Evolutionary conservation across 2,888 invertebrate species (phyloP).

Genomic region (Orchestes rusci): DNA sequence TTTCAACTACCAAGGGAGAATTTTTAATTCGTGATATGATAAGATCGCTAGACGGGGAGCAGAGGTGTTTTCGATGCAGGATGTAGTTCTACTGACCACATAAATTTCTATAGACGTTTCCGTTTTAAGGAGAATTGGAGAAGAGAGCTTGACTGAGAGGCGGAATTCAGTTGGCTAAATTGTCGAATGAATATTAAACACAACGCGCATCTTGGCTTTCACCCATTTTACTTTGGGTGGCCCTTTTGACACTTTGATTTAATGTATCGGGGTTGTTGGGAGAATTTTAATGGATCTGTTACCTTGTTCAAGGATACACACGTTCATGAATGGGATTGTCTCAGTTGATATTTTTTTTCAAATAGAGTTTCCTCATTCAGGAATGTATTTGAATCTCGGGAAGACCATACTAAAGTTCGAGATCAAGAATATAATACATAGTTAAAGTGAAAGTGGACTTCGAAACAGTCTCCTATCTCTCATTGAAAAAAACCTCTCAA

Average conservation of each 20-base stretch:
- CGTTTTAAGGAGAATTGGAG: conserved; percentile 25
- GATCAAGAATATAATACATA: no score
- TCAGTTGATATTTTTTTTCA: no score
- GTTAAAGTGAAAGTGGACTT: no score
- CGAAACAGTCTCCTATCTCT: no score
- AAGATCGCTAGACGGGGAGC: conserved; percentile 8
- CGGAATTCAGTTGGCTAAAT: neutral
- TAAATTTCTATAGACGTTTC: conserved; percentile 26
- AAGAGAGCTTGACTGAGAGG: conserved; percentile 8
- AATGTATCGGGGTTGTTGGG: no score
- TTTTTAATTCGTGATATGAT: conserved; percentile 22
- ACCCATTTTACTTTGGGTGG: no score
- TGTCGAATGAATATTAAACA: neutral
- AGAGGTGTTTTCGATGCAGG: conserved; percentile 23
- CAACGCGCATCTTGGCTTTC: no score
- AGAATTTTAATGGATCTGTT: neutral
- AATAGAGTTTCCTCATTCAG: no score
- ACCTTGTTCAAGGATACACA: neutral
- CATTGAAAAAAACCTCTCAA: no score
- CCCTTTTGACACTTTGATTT: no score
- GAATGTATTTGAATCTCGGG: no score
- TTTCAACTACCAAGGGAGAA: conserved; percentile 21
- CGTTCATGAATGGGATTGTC: neutral
- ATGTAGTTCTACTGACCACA: conserved; percentile 21
- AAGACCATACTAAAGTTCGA: no score